These are phyloP conservation scores for Dascillus cervinus DNA, from an alignment of 2,888 invertebrate genomes.

Conservation along the genomic window DNA sequence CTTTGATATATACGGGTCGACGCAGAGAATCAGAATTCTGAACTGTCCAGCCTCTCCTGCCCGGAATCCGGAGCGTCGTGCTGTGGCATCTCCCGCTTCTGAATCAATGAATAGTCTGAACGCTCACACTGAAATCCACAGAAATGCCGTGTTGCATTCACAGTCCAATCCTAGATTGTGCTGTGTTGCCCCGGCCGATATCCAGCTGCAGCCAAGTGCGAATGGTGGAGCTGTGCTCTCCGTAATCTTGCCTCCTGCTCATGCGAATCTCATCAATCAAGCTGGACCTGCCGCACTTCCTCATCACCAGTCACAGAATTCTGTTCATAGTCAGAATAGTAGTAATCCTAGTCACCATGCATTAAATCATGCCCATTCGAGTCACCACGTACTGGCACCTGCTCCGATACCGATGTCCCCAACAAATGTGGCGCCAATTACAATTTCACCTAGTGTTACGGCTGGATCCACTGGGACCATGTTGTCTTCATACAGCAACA, in stretches of 20 bases:
- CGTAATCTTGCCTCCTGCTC: slow-evolving; percentile 71
- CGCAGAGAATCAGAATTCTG: slow-evolving; percentile 72
- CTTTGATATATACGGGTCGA: slow-evolving; percentile 93
- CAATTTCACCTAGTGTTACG: slow-evolving; percentile 11
- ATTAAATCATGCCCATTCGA: slow-evolving; percentile 22
- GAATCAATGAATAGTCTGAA: slow-evolving; percentile 45
- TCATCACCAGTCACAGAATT: slow-evolving; percentile 26
- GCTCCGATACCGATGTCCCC: slow-evolving; percentile 25
- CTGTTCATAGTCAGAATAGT: slow-evolving; percentile 27
- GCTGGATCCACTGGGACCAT: slow-evolving; percentile 39
- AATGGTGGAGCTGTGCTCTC: slow-evolving; percentile 70
- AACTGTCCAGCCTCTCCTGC: slow-evolving; percentile 42
- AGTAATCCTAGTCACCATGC: slow-evolving; percentile 28
- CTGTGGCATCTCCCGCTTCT: slow-evolving; percentile 28
- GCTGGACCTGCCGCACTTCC: slow-evolving; percentile 24
- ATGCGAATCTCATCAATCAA: slow-evolving; percentile 41
- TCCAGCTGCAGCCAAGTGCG: slow-evolving; percentile 55
- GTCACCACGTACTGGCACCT: slow-evolving; percentile 18
- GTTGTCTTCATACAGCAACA: slow-evolving; percentile 47
- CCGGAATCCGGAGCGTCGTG: slow-evolving; percentile 22
- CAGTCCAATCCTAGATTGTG: slow-evolving; percentile 28
- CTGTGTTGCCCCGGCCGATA: slow-evolving; percentile 44
- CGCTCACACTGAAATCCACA: slow-evolving; percentile 37
- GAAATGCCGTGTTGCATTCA: slow-evolving; percentile 31
- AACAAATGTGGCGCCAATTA: slow-evolving; percentile 20